Base-by-base conservation (phyloP, 2,113 vertebrate species). In the Proteles cristata region DNA sequence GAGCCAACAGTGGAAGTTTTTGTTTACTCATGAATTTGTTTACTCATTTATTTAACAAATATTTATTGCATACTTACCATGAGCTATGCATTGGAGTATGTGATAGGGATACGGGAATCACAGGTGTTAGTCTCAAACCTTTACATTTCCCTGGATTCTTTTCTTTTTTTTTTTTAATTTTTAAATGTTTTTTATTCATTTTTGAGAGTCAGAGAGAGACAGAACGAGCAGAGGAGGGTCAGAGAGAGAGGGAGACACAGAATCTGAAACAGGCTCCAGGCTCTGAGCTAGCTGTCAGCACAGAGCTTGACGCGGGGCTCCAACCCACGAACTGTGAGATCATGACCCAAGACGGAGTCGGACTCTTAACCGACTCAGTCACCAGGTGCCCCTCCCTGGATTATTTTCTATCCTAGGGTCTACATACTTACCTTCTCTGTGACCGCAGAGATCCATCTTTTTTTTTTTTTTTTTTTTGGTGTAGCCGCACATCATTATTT, bases 371-470 rank as follows among this genome's bases (percentile, higher is more conserved):
- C 39, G 4, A 39, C 39, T 39, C 39, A 39, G 39, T 39, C 39
- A 39, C 39, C 39, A 39, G 39, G 39, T 4, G 0, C 39, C 39
- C 39, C 39, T 96, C 61, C 81, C 23, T 91, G 25, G 48, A 53
- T 77, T 77, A 25, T 50, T 82, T 93, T 96, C 91, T 66, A 81
- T 81, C 81, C 76, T 88, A 17, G 65, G 93, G 23, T 66, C 33
- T 58, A 26, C 84, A 25, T 74, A 35, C 39, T 81, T 90, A 58
- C 8, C 26, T 8, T 83, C 8, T 86, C 17, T 86, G 71, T 25
- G 39, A 48, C 16, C 35, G 21, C 2, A 53, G 50, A 61, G 61
- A 80, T 82, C 76, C 17, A 63, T n/a, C 39, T 39, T 39, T 39
- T 39, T 39, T 39, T 39, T 39, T 39, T 39, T 39, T 39, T 39